Base-by-base conservation (phyloP, 2,888 invertebrate species). In the Lomographa bimaculata region DNA sequence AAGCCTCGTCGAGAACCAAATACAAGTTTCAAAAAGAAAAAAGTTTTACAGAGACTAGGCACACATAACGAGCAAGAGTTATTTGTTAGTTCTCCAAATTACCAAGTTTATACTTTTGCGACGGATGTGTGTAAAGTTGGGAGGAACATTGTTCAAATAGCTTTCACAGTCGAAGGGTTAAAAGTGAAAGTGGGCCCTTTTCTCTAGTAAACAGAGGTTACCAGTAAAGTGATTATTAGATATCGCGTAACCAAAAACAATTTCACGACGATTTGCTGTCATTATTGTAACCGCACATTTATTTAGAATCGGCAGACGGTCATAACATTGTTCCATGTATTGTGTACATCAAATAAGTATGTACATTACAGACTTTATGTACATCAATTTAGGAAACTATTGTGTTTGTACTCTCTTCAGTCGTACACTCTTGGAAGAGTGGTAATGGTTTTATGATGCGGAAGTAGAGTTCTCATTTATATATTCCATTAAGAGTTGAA, bases 11-110 rank as follows among this genome's bases (percentile, higher is more conserved):
- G 4, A 14, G 14, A 4, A n/a, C n/a, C n/a, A 4, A 14, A 14
- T 14, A 14, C 14, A 14, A 14, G 14, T 14, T 14, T 14, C 14
- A 14, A 49, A 50, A 50, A 50, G 48, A 44, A 50, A n/a, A 60
- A 59, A 54, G 51, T 60, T 63, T 51, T 44, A 38, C 45, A 23
- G 6, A 35, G 16, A 32, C 23, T 21, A 40, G 9, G 16, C 8
- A 30, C 26, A 17, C 18, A 29, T 14, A 29, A 33, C 35, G 21
- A 19, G 35, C 56, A 57, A 62, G 54, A 60, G 48, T 56, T 58
- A 57, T 46, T 54, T 64, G 59, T 70, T 66, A 48, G 55, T 55
- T 63, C 54, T 60, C 58, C 56, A 66, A 66, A 71, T 71, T 62
- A 60, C 57, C 55, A 54, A 56, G 46, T 46, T 43, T 37, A 51